Conservation (phyloP, 92 coral and sea anemone species). For the Porites rus region DNA sequence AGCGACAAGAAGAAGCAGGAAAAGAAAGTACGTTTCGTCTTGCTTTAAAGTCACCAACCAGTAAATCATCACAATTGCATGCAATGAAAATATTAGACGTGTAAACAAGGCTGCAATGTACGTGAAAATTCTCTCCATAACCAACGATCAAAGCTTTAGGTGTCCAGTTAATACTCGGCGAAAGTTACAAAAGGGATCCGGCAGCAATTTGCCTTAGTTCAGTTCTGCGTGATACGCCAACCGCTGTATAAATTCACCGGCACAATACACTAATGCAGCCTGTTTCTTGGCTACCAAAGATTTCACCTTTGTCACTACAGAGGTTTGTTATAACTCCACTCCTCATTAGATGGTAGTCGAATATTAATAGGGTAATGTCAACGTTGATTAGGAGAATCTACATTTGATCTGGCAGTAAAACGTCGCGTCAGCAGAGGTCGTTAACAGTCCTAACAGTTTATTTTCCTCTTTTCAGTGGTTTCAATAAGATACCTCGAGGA, state of each 20-base stretch:
- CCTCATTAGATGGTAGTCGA: conserved; percentile 4
- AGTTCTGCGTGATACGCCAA: neutral
- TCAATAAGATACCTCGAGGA: neutral
- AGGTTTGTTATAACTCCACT: conserved; percentile 12
- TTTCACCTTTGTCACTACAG: conserved; percentile 23
- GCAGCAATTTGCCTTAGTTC: too few relatives aligned
- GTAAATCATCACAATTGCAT: conserved; percentile 84
- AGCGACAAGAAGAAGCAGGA: conserved; percentile 68
- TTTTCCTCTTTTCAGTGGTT: too few relatives aligned
- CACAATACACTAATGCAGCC: neutral
- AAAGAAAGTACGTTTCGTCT: conserved; percentile 65
- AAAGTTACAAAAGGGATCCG: too few relatives aligned
- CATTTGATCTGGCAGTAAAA: neutral
- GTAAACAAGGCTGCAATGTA: conserved; percentile 90
- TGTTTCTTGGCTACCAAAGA: conserved; percentile 48
- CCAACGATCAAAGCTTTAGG: neutral
- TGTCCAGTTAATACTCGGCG: neutral
- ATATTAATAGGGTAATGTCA: conserved; percentile 18
- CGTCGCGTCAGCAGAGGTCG: too few relatives aligned
- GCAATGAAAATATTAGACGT: conserved; percentile 82
- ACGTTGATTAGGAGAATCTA: conserved; percentile 18
- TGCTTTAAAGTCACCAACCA: conserved; percentile 82
- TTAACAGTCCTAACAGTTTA: too few relatives aligned
- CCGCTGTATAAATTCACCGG: neutral
- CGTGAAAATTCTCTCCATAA: conserved; percentile 90